Evolutionary conservation across 2,888 invertebrate species (phyloP).

Genomic region (Autographa gamma): DNA sequence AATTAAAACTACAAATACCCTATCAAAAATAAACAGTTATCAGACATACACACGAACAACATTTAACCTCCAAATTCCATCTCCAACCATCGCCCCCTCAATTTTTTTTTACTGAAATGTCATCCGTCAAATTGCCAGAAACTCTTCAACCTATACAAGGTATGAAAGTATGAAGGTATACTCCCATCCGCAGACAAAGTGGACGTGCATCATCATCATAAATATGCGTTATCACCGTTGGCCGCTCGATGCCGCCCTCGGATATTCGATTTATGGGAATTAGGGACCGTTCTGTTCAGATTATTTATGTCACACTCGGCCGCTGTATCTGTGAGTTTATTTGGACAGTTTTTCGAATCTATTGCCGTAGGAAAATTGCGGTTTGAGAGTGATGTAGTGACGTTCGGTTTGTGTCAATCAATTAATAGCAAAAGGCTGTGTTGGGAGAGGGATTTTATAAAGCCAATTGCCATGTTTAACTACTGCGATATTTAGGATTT

Average conservation of each 20-base stretch:
- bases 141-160: conserved; percentile 23
- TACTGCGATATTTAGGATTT: too few species aligned
- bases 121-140: not conserved
- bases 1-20: too few species aligned
- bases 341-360: conserved; percentile 42
- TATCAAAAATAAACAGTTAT: too few species aligned
- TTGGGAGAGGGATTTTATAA: too few species aligned
- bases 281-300: conserved; percentile 60
- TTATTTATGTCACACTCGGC: conserved; percentile 61
- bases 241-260: conserved; percentile 61
- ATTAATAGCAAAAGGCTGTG: not conserved
- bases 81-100: too few species aligned
- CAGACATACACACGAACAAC: too few species aligned
- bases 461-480: too few species aligned
- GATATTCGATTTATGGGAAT: conserved; percentile 77
- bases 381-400: not conserved
- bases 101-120: not conserved
- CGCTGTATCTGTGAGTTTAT: conserved; percentile 46
- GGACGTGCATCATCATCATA: conserved; percentile 55
- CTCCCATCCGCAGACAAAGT: conserved; percentile 47
- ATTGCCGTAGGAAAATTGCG: conserved; percentile 15
- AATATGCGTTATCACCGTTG: conserved; percentile 68
- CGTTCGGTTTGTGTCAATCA: not conserved
- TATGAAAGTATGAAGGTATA: conserved; percentile 10
- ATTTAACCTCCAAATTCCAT: too few species aligned